These are phyloP conservation scores for Babylonia areolata DNA, from an alignment of 1,140 invertebrate genomes.

Conservation along the genomic window DNA sequence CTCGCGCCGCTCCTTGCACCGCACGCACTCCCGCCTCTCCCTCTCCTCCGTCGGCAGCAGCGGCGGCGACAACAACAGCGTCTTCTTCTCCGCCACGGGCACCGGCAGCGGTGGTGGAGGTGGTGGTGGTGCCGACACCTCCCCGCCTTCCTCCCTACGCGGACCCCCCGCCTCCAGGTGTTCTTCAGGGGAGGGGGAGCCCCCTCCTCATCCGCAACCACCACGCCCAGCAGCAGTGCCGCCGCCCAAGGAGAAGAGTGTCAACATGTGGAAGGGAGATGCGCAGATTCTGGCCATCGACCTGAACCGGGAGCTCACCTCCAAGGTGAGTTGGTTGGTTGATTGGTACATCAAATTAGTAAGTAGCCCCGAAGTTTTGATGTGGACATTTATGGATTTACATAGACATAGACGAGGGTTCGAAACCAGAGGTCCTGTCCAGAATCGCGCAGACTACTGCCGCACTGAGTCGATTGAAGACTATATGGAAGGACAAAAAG, in stretches of 20 bases:
- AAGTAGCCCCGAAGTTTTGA: no score
- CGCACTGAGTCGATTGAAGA: no score
- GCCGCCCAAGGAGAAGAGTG: slow-evolving; percentile 4
- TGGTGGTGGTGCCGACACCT: slow-evolving; percentile 14
- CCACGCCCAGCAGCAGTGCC: neutral
- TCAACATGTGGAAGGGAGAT: slow-evolving; percentile 63
- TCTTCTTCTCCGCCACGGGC: neutral
- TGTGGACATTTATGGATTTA: no score
- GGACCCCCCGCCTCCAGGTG: neutral
- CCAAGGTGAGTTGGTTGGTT: slow-evolving; percentile 35
- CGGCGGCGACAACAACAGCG: neutral
- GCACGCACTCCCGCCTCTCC: slow-evolving; percentile 17
- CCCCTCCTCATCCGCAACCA: slow-evolving; percentile 2
- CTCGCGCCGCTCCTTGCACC: neutral
- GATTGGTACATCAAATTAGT: no score
- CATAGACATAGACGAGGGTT: no score
- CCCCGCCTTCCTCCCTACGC: neutral
- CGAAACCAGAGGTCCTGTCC: no score
- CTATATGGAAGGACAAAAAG: no score
- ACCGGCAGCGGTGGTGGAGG: no score
- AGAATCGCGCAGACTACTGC: no score
- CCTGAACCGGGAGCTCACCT: slow-evolving; percentile 59
- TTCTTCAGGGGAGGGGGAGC: slow-evolving; percentile 29
- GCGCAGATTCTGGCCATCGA: slow-evolving; percentile 61
- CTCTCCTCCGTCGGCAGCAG: slow-evolving; percentile 11